phyloP scores from a whole-genome alignment of 2,113 vertebrate genomes.

The Strix aluco region DNA sequence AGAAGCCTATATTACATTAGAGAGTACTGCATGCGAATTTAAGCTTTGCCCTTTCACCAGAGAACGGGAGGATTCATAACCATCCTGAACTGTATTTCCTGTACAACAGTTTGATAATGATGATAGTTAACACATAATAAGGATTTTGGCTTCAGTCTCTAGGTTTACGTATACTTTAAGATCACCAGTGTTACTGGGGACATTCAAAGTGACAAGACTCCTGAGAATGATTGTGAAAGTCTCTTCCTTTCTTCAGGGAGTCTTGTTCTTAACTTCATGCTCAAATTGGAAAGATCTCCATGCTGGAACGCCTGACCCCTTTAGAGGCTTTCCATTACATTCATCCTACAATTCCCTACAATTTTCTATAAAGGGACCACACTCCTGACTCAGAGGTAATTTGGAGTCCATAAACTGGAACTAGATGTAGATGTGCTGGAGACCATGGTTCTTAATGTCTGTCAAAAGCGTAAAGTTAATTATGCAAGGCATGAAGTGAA shows the following conservation, averaged over 20 bases:
- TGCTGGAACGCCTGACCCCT: neutral
- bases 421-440: neutral
- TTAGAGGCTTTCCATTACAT: neutral
- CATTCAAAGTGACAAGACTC: neutral
- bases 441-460: neutral
- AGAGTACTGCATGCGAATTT: neutral
- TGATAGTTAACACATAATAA: neutral
- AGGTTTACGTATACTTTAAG: neutral
- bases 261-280: neutral
- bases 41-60: neutral
- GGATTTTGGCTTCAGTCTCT: neutral
- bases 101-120: neutral
- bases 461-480: neutral
- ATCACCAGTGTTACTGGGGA: neutral
- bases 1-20: neutral
- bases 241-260: neutral
- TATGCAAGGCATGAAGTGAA: conserved; percentile 10
- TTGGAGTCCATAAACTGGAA: neutral
- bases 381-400: neutral
- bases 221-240: neutral
- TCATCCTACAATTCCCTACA: neutral
- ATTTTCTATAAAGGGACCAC: neutral
- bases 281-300: neutral
- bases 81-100: neutral
- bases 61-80: neutral